Conservation (phyloP, 1,140 invertebrate species). For the Panulirus ornatus region DNA sequence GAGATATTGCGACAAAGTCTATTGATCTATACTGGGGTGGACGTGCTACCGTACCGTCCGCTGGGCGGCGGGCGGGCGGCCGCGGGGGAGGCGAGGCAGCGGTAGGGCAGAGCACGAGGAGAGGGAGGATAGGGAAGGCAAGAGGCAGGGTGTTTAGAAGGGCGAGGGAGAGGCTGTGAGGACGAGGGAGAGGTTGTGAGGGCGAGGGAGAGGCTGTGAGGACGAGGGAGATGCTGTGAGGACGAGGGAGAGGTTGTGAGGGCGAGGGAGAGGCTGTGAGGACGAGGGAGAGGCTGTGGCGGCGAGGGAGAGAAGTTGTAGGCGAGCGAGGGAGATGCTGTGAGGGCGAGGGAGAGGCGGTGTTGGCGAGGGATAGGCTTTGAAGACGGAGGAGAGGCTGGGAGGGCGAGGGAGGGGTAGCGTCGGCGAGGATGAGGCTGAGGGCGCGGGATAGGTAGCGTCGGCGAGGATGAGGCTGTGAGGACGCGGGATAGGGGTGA, state of each 20-base stretch:
- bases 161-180: too few relatives aligned
- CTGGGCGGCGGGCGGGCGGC: too few relatives aligned
- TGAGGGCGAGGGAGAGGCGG: background rate
- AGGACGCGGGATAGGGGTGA: too few relatives aligned
- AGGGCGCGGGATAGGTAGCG: background rate
- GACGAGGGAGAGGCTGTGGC: background rate
- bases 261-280: too few relatives aligned
- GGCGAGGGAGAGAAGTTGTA: background rate
- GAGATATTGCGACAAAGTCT: conserved; percentile 18
- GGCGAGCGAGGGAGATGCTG: background rate
- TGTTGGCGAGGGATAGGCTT: background rate
- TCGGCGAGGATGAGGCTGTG: too few relatives aligned
- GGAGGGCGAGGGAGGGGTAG: background rate
- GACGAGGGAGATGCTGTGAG: background rate
- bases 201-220: background rate
- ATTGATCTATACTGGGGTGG: background rate
- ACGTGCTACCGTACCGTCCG: background rate
- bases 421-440: background rate
- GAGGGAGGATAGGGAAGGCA: too few relatives aligned
- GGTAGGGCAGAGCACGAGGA: too few relatives aligned
- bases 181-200: too few relatives aligned
- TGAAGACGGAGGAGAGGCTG: background rate
- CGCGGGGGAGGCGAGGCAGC: background rate
- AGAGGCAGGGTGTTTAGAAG: too few relatives aligned
- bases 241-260: too few relatives aligned